Conservation (phyloP, 1,140 invertebrate genomes). For the Solenopsis fugax region DNA sequence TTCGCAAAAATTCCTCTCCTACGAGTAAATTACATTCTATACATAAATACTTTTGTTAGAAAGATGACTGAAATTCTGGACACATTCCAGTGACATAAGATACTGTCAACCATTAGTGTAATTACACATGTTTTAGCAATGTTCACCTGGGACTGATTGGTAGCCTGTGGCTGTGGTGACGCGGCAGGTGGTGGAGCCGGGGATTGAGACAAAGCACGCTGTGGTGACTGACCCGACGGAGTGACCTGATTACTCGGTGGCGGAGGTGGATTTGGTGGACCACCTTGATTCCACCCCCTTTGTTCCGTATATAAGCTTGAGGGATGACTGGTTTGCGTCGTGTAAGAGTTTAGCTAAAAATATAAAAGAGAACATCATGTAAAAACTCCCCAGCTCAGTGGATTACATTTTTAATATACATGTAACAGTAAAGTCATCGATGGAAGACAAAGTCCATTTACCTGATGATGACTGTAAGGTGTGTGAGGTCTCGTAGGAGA, state of each 20-base stretch:
- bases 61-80: not conserved
- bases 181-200: conserved; percentile 85
- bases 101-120: not conserved
- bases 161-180: conserved; percentile 84
- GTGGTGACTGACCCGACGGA: conserved; percentile 85
- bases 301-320: conserved; percentile 85
- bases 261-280: conserved; percentile 83
- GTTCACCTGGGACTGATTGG: conserved; percentile 83
- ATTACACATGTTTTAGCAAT: not conserved
- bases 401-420: not conserved
- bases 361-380: not conserved
- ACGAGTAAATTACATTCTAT: not conserved
- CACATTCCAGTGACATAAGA: not conserved
- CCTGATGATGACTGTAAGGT: conserved; percentile 87
- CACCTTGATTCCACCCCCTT: conserved; percentile 85
- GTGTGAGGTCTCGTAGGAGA: conserved; percentile 86
- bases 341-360: conserved; percentile 84
- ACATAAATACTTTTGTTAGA: not conserved
- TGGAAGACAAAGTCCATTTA: conserved; percentile 59
- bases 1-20: not conserved
- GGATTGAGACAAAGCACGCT: conserved; percentile 85
- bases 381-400: not conserved
- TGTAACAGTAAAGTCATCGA: not conserved
- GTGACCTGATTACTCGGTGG: conserved; percentile 84
- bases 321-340: conserved; percentile 82